A percentile compares a stretch with the other conserved stretches of the same genome.
These are phyloP conservation scores for Folsomia candida DNA, from an alignment of 2,888 invertebrate genomes.

Conservation along the genomic window DNA sequence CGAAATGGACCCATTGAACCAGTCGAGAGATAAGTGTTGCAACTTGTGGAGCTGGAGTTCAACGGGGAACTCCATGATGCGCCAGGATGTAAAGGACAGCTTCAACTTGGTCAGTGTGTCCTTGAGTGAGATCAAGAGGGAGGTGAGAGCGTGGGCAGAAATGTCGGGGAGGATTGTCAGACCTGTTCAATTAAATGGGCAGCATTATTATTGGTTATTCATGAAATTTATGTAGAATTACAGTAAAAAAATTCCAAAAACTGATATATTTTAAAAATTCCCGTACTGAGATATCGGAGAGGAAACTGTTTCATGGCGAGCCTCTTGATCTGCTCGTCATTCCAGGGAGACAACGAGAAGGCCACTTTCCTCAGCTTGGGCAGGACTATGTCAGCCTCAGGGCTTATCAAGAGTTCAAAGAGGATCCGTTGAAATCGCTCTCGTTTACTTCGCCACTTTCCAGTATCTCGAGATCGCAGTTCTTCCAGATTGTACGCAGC, in stretches of 20 bases:
- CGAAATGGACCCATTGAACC: slow-evolving; percentile 38
- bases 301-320: slow-evolving; percentile 30
- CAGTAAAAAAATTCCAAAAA: too few species aligned
- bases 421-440: slow-evolving; percentile 35
- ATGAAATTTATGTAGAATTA: too few species aligned
- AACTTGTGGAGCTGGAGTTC: slow-evolving; percentile 23
- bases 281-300: slow-evolving; percentile 25
- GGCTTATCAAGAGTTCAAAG: slow-evolving; percentile 32
- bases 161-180: slow-evolving; percentile 32
- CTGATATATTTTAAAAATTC: too few species aligned
- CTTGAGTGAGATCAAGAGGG: slow-evolving; percentile 27
- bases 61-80: slow-evolving; percentile 32
- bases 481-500: slow-evolving; percentile 28
- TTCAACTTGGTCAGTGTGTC: slow-evolving; percentile 33
- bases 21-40: slow-evolving; percentile 32
- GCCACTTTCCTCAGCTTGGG: slow-evolving; percentile 29
- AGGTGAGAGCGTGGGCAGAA: slow-evolving; percentile 25
- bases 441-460: slow-evolving; percentile 28
- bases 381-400: slow-evolving; percentile 26
- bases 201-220: too few species aligned
- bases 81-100: slow-evolving; percentile 39
- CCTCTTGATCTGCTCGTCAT: slow-evolving; percentile 29
- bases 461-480: slow-evolving; percentile 30
- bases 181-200: too few species aligned
- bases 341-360: slow-evolving; percentile 32